These are phyloP conservation scores for Lindbergichthys nudifrons DNA, from an alignment of 2,797 vertebrate species.

Conservation along the genomic window DNA sequence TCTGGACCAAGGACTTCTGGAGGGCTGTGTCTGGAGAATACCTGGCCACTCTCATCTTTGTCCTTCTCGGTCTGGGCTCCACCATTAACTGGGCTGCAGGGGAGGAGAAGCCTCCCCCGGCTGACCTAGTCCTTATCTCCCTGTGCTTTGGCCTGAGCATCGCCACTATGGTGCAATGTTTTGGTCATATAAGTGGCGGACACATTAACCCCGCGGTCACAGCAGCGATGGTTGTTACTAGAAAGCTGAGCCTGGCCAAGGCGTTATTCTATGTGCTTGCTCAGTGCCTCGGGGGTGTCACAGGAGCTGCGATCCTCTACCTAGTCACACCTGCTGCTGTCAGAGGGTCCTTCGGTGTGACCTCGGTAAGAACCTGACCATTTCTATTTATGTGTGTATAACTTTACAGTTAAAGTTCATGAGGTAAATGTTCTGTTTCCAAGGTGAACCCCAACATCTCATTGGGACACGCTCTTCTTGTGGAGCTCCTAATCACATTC, in stretches of 20 bases:
- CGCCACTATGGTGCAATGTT: constrained; percentile 95
- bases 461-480: constrained; percentile 90
- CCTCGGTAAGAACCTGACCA: constrained; percentile 81
- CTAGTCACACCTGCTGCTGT: constrained; percentile 89
- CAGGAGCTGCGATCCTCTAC: constrained; percentile 91
- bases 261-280: constrained; percentile 91
- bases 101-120: constrained; percentile 85
- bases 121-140: constrained; percentile 93
- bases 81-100: constrained; percentile 91
- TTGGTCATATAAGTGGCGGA: constrained; percentile 94
- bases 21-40: constrained; percentile 93
- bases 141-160: constrained; percentile 97
- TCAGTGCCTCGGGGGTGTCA: constrained; percentile 93
- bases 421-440: constrained; percentile 24
- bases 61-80: constrained; percentile 93
- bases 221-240: constrained; percentile 91
- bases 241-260: constrained; percentile 94
- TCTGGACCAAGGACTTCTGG: constrained; percentile 98
- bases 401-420: not conserved
- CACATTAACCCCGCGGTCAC: constrained; percentile 97
- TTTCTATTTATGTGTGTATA: not conserved
- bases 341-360: constrained; percentile 89
- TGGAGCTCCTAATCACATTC: constrained; percentile 96
- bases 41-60: constrained; percentile 93
- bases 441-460: constrained; percentile 90